Evolutionary conservation across 2,888 invertebrate genomes (phyloP).

Genomic region (Philaethria dido): DNA sequence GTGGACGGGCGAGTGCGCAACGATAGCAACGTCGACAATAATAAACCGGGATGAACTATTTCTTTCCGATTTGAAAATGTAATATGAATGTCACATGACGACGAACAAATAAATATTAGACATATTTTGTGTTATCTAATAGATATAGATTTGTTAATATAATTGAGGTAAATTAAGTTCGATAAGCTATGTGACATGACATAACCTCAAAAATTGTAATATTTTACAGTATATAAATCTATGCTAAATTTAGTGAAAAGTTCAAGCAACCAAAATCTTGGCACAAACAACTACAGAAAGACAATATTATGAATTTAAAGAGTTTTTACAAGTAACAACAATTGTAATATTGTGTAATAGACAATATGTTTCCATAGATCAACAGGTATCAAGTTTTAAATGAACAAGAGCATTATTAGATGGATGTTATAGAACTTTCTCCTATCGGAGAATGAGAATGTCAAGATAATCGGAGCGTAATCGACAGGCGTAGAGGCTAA

Average conservation of each 20-base stretch:
- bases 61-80: conserved; percentile 23
- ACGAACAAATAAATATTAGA: neutral
- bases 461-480: conserved; percentile 70
- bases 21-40: conserved; percentile 41
- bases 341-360: conserved; percentile 47
- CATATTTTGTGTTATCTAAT: too few relatives aligned
- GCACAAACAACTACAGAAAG: too few relatives aligned
- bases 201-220: too few relatives aligned
- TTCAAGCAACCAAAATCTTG: too few relatives aligned
- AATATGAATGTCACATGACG: conserved; percentile 6
- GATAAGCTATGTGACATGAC: conserved; percentile 1
- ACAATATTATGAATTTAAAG: conserved; percentile 19
- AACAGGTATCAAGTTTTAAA: conserved; percentile 41
- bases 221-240: too few relatives aligned
- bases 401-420: conserved; percentile 40
- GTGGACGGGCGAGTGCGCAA: conserved; percentile 60
- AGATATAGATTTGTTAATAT: too few relatives aligned
- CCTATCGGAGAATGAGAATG: conserved; percentile 64
- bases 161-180: conserved; percentile 7
- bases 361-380: conserved; percentile 45
- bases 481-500: conserved; percentile 64
- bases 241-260: too few relatives aligned
- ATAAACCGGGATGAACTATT: conserved; percentile 33
- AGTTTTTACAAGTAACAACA: conserved; percentile 20
- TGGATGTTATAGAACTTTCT: conserved; percentile 65